These are phyloP conservation scores for Axinella damicornis DNA, from an alignment of 37 sponge, comb jelly and placozoan species.

Conservation along the genomic window DNA sequence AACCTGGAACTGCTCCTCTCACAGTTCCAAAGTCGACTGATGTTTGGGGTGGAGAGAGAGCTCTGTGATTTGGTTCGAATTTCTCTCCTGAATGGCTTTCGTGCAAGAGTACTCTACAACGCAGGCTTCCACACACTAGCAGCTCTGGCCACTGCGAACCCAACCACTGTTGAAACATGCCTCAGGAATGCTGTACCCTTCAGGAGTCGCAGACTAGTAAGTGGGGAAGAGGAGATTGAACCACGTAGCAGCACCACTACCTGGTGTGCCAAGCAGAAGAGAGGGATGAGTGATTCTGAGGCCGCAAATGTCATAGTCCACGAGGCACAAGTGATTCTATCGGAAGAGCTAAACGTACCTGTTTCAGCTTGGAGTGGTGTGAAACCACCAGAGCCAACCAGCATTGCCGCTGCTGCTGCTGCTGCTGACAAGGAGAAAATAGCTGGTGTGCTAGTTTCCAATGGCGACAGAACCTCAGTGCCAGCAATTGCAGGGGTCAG, in stretches of 20 bases:
- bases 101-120: constrained; percentile 95
- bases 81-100: constrained; percentile 86
- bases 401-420: no score
- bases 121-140: constrained; percentile 88
- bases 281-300: constrained; percentile 81
- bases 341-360: constrained; percentile 60
- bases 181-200: constrained; percentile 91
- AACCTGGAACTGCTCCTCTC: constrained; percentile 93
- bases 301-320: constrained; percentile 79
- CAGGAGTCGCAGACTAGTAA: constrained; percentile 56
- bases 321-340: constrained; percentile 83
- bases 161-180: constrained; percentile 65
- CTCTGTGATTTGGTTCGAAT: constrained; percentile 92
- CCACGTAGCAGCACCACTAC: constrained; percentile 11
- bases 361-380: constrained; percentile 48
- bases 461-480: no score
- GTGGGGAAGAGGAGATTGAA: not conserved
- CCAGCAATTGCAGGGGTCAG: not conserved
- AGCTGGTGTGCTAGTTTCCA: no score
- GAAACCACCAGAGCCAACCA: not conserved
- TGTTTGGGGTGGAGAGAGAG: constrained; percentile 94
- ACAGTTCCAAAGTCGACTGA: constrained; percentile 94
- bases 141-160: constrained; percentile 84
- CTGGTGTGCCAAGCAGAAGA: constrained; percentile 84
- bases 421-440: no score